Evolutionary conservation across 2,888 invertebrate genomes (phyloP), one percentile per base, ranked within the genome.

Genomic region (Leucoma salicis): DNA sequence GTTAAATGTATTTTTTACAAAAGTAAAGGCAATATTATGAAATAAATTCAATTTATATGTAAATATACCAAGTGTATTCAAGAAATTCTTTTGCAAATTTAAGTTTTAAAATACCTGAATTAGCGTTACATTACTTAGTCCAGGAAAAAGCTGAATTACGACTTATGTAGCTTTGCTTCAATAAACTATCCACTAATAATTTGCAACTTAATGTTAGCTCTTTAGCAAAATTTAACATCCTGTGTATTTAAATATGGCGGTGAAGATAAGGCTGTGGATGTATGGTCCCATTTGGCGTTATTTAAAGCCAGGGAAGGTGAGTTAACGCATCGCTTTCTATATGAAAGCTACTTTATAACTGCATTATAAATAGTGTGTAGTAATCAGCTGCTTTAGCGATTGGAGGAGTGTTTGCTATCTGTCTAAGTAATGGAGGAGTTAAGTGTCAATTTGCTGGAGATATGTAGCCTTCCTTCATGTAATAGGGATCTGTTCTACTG

Each of bases 261-360:
- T 21, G 39, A 42, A 66, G 67, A 66, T 69, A 62, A 55, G 51
- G 47, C 37, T 18, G 60, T 65, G 61, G 60, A 70, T 69, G 49
- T 62, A 62, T 56, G 53, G 62, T 56, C 55, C 61, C 66, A 66
- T 69, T 70, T 69, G 64, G 57, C 46, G 66, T 70, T 66, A 67
- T 70, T 69, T 68, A 69, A 57, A 51, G 57, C 57, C 46, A 35
- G 13, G 33, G 42, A 27, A 51, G 49, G 49, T 61, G 46, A 62
- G 54, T 56, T 61, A 59, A 48, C 53, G 46, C 59, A 53, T 59
- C 51, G 59, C 55, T 55, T 62, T 62, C 61, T 57, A 52, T 65
- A 60, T 59, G 57, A 54, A 58, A 56, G 57, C 39, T 52, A 56
- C 53, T 59, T 55, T 59, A 56, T 57, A 53, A 53, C 46, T 39